Percentiles rank a stretch among this genome's conserved stretches.
phyloP scores from a whole-genome alignment of 2,113 vertebrate genomes.

The Grus americana region DNA sequence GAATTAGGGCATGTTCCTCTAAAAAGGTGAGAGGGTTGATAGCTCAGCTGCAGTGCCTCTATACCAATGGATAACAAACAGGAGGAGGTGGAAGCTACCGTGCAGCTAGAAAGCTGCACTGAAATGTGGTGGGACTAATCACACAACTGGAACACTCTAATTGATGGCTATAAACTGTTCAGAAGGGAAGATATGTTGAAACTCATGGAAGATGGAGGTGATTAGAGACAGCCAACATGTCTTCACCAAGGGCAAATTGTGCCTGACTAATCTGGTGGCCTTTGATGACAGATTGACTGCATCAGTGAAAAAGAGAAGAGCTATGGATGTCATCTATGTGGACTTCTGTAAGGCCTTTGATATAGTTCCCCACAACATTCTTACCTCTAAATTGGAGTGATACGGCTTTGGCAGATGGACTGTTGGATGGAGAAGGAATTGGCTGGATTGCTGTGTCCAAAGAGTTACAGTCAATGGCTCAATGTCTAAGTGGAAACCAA shows the following conservation, averaged over 20 bases:
- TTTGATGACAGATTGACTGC: not conserved
- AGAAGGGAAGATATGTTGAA: not conserved
- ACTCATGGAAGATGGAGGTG: not conserved
- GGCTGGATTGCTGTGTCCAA: not conserved
- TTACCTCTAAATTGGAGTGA: not conserved
- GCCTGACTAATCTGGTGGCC: not conserved
- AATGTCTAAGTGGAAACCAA: not conserved
- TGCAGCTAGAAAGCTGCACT: not conserved
- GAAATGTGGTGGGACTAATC: not conserved
- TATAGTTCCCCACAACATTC: not conserved
- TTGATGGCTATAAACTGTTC: not conserved
- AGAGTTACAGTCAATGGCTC: not conserved
- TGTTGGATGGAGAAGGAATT: not conserved
- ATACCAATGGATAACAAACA: not conserved
- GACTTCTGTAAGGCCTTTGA: not conserved
- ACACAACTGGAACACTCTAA: accelerated
- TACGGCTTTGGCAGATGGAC: not conserved
- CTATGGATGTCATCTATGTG: accelerated
- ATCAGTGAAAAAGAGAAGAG: not conserved
- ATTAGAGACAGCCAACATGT: not conserved
- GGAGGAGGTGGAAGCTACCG: not conserved
- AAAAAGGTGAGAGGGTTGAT: not conserved
- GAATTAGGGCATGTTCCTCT: not conserved
- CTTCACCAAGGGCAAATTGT: not conserved
- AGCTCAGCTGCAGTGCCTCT: not conserved